A percentile compares a stretch with the other conserved stretches of the same genome.
Conservation (phyloP, 2,797 vertebrate genomes). For the Echiichthys vipera region DNA sequence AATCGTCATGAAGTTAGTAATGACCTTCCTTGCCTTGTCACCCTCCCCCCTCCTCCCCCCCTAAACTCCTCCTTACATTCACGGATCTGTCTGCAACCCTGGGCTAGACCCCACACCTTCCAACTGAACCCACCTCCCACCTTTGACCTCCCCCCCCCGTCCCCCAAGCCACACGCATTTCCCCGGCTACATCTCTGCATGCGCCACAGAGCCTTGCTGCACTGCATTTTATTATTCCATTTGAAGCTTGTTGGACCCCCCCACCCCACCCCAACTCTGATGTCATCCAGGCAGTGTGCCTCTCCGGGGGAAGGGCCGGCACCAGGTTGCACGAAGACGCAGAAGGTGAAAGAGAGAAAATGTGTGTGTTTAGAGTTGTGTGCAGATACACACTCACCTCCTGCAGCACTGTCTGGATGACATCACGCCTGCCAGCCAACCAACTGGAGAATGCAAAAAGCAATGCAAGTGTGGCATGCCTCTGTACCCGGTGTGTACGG, state of each 20-base stretch:
- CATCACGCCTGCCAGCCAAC: slow-evolving; percentile 88
- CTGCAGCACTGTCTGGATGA: slow-evolving; percentile 84
- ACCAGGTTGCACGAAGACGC: slow-evolving; percentile 21
- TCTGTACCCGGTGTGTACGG: slow-evolving; percentile 91
- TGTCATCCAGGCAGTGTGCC: slow-evolving; percentile 83
- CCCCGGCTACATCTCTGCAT: slow-evolving; percentile 85
- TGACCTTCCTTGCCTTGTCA: slow-evolving; percentile 77
- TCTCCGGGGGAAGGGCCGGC: slow-evolving; percentile 59
- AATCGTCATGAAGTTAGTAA: slow-evolving; percentile 70
- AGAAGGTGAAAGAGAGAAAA: background rate
- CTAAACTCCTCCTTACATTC: slow-evolving; percentile 55
- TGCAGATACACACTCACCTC: slow-evolving; percentile 57
- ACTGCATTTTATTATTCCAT: slow-evolving; percentile 82
- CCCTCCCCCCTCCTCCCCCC: slow-evolving; percentile 56
- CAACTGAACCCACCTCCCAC: slow-evolving; percentile 51
- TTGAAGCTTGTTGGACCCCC: slow-evolving; percentile 83
- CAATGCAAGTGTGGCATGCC: slow-evolving; percentile 94
- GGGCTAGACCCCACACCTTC: slow-evolving; percentile 81
- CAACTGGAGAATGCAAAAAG: slow-evolving; percentile 93
- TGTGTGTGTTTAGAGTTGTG: slow-evolving; percentile 40
- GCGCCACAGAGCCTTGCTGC: slow-evolving; percentile 86
- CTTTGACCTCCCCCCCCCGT: slow-evolving; percentile 44
- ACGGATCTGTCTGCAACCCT: slow-evolving; percentile 87
- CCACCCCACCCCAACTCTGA: slow-evolving; percentile 71
- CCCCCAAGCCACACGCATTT: slow-evolving; percentile 31